phyloP scores from a whole-genome alignment of 2,113 vertebrate genomes.

The Engystomops pustulosus region DNA sequence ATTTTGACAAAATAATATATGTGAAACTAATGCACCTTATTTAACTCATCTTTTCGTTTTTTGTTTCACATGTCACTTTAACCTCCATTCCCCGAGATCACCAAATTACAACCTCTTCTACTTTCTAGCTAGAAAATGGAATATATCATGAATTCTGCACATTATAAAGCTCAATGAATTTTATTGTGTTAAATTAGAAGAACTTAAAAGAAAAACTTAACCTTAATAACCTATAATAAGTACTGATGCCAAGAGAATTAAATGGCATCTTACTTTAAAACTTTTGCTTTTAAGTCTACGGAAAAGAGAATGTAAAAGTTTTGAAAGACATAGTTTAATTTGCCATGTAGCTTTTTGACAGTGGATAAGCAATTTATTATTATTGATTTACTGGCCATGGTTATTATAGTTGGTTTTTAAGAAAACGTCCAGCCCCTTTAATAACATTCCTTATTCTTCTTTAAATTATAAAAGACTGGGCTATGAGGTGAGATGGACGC shows the following conservation, averaged over 20 bases:
- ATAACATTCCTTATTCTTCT: no score
- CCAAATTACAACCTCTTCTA: slow-evolving; percentile 4
- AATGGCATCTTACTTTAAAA: background rate
- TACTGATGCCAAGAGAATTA: background rate
- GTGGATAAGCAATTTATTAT: background rate
- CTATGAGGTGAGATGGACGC: no score
- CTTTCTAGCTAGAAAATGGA: background rate
- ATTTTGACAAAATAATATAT: background rate
- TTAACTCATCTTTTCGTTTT: background rate
- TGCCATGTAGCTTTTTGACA: background rate
- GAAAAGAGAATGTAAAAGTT: background rate
- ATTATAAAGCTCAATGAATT: slow-evolving; percentile 13
- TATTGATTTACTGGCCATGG: no score
- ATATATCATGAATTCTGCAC: slow-evolving; percentile 7
- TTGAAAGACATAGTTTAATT: background rate
- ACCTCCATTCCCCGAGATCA: slow-evolving; percentile 10
- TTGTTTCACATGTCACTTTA: slow-evolving; percentile 36
- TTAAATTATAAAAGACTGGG: no score
- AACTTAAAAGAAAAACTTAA: slow-evolving; percentile 4
- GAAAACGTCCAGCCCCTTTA: no score
- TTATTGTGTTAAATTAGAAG: slow-evolving; percentile 31
- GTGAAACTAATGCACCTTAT: background rate
- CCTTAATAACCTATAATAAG: slow-evolving; percentile 10
- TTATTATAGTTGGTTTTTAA: no score
- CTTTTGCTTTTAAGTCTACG: background rate